Evolutionary conservation across 2,888 invertebrate species (phyloP).

Genomic region (Tiliacea aurago): DNA sequence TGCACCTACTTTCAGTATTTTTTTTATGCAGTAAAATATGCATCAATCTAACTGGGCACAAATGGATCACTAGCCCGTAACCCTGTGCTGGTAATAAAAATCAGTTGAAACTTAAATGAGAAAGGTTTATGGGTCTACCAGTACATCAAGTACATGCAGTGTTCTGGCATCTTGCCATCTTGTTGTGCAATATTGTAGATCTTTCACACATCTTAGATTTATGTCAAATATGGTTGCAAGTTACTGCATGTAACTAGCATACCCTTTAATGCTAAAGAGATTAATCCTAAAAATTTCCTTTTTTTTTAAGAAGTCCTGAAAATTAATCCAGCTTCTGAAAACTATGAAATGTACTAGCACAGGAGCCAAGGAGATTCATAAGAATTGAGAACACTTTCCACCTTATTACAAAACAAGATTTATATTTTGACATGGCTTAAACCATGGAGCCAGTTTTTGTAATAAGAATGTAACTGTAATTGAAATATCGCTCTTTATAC

Average conservation of each 20-base stretch:
- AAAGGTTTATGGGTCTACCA: slow-evolving; percentile 6
- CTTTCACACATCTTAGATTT: slow-evolving; percentile 20
- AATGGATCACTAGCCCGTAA: neutral
- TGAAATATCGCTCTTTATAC: no score
- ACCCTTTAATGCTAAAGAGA: neutral
- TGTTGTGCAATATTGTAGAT: slow-evolving; percentile 36
- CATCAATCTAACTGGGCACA: neutral
- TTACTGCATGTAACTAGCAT: neutral
- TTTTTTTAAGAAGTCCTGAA: neutral
- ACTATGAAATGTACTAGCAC: neutral
- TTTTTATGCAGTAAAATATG: neutral
- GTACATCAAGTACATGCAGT: neutral
- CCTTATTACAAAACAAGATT: no score
- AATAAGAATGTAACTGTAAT: no score
- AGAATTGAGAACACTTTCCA: neutral
- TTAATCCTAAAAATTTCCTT: no score
- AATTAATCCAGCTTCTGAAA: neutral
- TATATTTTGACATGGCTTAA: no score
- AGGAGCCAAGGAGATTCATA: neutral
- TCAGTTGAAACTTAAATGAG: slow-evolving; percentile 11
- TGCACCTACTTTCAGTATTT: no score
- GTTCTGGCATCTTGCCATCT: slow-evolving; percentile 45
- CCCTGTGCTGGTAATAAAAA: neutral
- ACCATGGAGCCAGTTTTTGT: no score
- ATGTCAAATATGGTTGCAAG: slow-evolving; percentile 26